Percentiles rank a stretch among this genome's conserved stretches.
Evolutionary conservation across 1,140 invertebrate genomes (phyloP).

Genomic region (Drosophila persimilis): DNA sequence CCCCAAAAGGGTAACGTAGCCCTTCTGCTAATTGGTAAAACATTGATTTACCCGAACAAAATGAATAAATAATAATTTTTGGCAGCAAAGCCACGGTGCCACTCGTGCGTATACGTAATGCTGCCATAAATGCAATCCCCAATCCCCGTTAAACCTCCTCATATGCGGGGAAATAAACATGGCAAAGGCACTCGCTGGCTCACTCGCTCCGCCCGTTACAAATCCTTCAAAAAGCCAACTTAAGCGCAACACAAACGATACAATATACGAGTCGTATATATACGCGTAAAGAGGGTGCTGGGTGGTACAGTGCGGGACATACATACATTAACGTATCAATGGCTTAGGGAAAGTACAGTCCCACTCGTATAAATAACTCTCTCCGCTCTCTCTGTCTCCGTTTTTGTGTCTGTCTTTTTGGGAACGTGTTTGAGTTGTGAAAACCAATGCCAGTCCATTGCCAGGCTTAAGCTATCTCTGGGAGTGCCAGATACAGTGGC

Average conservation of each 20-base stretch:
- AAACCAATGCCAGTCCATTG: constrained; percentile 35
- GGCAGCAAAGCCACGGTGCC: constrained; percentile 9
- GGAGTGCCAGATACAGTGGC: constrained; percentile 11
- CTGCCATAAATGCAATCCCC: constrained; percentile 48
- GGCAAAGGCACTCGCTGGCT: constrained; percentile 19
- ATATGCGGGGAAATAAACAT: too few relatives aligned
- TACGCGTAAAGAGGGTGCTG: too few relatives aligned
- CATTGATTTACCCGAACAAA: constrained; percentile 19
- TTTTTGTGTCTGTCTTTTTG: not conserved
- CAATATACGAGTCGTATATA: not conserved
- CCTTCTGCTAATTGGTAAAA: constrained; percentile 10
- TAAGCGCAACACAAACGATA: constrained; percentile 47
- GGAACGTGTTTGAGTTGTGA: constrained; percentile 52
- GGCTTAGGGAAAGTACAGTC: constrained; percentile 53
- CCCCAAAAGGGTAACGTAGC: too few relatives aligned
- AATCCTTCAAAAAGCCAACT: constrained; percentile 60
- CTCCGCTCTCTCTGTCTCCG: not conserved
- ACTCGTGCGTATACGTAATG: constrained; percentile 44
- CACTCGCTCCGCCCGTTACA: constrained; percentile 26
- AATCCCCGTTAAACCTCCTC: not conserved
- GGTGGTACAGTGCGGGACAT: not conserved
- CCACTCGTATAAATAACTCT: constrained; percentile 38
- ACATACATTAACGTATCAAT: constrained; percentile 75
- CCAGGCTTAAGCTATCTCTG: constrained; percentile 26
- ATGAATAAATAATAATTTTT: constrained; percentile 40